Conservation (phyloP, 53 echinoderm and acorn worm species). For the Crossaster papposus region DNA sequence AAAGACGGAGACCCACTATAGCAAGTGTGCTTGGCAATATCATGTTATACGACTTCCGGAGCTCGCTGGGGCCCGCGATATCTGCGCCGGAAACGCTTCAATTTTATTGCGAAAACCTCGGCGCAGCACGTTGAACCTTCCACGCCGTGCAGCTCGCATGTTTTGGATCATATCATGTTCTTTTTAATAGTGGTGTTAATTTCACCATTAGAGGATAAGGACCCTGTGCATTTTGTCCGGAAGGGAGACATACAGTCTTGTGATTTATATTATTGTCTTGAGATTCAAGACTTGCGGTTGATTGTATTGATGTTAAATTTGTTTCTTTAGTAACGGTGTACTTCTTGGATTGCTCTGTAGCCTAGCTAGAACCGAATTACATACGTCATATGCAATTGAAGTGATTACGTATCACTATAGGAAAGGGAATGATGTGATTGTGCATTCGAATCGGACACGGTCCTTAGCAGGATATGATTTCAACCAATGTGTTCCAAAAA, state of each 20-base stretch:
- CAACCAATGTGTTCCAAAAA: too few relatives aligned
- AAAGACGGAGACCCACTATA: slow-evolving; percentile 48
- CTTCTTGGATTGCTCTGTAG: background rate
- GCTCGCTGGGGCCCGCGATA: slow-evolving; percentile 39
- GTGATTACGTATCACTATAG: background rate
- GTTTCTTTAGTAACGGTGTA: background rate
- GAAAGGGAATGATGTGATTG: too few relatives aligned
- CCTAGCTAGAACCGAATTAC: background rate
- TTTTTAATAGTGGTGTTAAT: slow-evolving; percentile 25
- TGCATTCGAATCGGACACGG: too few relatives aligned
- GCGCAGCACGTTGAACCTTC: slow-evolving; percentile 43
- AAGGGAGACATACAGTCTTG: slow-evolving; percentile 1
- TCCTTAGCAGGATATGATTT: too few relatives aligned
- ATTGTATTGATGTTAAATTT: background rate
- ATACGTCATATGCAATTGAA: background rate
- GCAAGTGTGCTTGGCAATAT: slow-evolving; percentile 54
- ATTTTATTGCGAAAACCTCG: slow-evolving; percentile 58
- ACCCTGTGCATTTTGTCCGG: slow-evolving; percentile 11
- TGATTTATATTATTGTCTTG: background rate
- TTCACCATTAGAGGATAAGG: slow-evolving; percentile 17
- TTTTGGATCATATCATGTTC: slow-evolving; percentile 40
- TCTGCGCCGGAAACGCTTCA: slow-evolving; percentile 58
- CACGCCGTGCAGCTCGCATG: slow-evolving; percentile 1
- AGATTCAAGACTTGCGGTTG: background rate
- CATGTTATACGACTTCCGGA: slow-evolving; percentile 60